These are phyloP conservation scores for Crepidodera aurea DNA, from an alignment of 2,888 invertebrate genomes.

Conservation along the genomic window DNA sequence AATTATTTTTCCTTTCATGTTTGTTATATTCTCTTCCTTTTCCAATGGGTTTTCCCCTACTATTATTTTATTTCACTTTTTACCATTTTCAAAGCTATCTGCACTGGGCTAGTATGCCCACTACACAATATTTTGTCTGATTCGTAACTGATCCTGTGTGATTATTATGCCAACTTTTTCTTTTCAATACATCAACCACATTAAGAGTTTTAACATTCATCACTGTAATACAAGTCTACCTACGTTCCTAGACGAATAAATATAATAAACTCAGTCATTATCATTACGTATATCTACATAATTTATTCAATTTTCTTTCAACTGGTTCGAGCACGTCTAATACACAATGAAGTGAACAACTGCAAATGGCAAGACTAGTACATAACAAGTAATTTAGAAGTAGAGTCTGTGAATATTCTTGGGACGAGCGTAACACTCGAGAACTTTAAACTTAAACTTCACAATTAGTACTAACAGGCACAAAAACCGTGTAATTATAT, in stretches of 20 bases:
- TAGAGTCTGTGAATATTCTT: conserved; percentile 6
- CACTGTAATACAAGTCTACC: conserved; percentile 4
- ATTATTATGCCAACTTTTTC: neutral
- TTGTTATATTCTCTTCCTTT: no score
- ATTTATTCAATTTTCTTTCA: conserved; percentile 13
- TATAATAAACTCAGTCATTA: conserved; percentile 10
- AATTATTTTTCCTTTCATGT: no score
- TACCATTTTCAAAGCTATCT: no score
- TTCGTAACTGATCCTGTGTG: neutral
- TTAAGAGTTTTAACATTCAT: conserved; percentile 1
- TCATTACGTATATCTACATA: conserved; percentile 9
- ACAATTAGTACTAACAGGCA: conserved; percentile 16
- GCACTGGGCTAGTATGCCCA: no score
- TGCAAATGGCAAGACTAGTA: conserved; percentile 14
- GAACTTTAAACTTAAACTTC: conserved; percentile 17
- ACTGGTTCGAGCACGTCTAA: conserved; percentile 12
- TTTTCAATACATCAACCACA: neutral
- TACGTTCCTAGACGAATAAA: conserved; percentile 10
- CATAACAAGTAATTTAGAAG: conserved; percentile 15
- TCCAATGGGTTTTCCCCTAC: no score
- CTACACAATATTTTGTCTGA: neutral
- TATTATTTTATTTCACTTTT: no score
- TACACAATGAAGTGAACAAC: conserved; percentile 14
- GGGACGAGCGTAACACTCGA: neutral
- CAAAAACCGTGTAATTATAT: conserved; percentile 12